A percentile compares a stretch with the other conserved stretches of the same genome.
Conservation (phyloP, 2,888 invertebrate species). For the Griposia aprilina region DNA sequence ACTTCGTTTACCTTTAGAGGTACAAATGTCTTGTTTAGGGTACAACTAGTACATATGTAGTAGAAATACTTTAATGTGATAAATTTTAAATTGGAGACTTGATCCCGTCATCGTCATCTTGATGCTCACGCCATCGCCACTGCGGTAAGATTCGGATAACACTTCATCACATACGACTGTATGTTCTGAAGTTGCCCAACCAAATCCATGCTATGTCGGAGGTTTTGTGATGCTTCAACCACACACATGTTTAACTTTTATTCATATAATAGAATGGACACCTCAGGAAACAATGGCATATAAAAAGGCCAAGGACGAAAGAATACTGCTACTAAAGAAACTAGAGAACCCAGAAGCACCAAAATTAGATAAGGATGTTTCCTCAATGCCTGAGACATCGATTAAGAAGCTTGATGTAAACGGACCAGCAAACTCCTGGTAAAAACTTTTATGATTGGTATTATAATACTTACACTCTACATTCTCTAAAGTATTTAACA, state of each 20-base stretch:
- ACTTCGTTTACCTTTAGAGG: no score
- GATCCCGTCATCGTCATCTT: no score
- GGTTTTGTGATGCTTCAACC: not conserved
- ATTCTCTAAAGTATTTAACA: conserved; percentile 12
- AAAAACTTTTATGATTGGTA: conserved; percentile 29
- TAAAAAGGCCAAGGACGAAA: conserved; percentile 84
- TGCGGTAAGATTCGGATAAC: not conserved
- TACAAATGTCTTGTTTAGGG: no score
- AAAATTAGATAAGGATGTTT: conserved; percentile 66
- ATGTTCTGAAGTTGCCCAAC: not conserved
- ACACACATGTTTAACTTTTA: not conserved
- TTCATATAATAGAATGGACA: conserved; percentile 81
- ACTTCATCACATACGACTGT: not conserved
- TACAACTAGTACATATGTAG: no score
- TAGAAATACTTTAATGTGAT: no score
- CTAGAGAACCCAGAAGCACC: conserved; percentile 63
- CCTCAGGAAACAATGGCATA: conserved; percentile 83
- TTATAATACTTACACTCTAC: conserved; percentile 4
- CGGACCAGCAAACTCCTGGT: conserved; percentile 78
- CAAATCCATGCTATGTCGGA: not conserved
- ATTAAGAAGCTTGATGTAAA: conserved; percentile 74
- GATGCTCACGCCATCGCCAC: no score
- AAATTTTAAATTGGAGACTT: no score
- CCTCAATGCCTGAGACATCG: conserved; percentile 74
- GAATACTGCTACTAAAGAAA: conserved; percentile 71